phyloP scores from a whole-genome alignment of 2,888 invertebrate genomes.

The Chydorus sphaericus region DNA sequence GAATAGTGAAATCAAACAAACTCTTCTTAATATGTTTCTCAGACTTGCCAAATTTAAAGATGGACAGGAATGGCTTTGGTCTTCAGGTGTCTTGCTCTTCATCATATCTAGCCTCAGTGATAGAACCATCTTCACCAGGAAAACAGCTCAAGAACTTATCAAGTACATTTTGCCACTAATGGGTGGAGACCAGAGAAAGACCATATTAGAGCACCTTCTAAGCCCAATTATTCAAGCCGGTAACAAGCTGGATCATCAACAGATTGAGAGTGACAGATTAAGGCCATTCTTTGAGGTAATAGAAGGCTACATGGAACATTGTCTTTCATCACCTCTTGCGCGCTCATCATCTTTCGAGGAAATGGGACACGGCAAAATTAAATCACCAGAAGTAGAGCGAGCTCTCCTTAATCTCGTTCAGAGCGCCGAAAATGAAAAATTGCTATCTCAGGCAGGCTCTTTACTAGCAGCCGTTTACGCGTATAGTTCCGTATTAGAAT shows the following conservation, averaged over 20 bases:
- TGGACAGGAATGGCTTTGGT: background rate
- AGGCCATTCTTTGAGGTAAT: background rate
- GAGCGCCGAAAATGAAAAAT: background rate
- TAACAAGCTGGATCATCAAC: background rate
- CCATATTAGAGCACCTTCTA: background rate
- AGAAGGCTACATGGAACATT: background rate
- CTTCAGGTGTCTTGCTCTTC: background rate
- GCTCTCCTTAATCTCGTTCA: background rate
- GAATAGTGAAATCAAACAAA: slow-evolving; percentile 4
- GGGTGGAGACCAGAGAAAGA: background rate
- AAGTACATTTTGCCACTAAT: background rate
- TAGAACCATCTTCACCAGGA: slow-evolving; percentile 10
- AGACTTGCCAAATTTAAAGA: background rate
- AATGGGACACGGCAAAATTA: background rate
- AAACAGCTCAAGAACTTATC: background rate
- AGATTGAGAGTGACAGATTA: background rate
- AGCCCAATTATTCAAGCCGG: background rate
- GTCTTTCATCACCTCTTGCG: background rate
- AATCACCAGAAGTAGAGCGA: no score
- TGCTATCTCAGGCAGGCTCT: background rate
- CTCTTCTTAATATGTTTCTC: background rate
- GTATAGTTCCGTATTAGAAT: background rate
- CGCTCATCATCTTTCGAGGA: background rate
- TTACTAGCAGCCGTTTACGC: background rate
- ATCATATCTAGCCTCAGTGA: slow-evolving; percentile 1